Evolutionary conservation across 2,888 invertebrate species (phyloP).

Genomic region (Osedax frankpressi): DNA sequence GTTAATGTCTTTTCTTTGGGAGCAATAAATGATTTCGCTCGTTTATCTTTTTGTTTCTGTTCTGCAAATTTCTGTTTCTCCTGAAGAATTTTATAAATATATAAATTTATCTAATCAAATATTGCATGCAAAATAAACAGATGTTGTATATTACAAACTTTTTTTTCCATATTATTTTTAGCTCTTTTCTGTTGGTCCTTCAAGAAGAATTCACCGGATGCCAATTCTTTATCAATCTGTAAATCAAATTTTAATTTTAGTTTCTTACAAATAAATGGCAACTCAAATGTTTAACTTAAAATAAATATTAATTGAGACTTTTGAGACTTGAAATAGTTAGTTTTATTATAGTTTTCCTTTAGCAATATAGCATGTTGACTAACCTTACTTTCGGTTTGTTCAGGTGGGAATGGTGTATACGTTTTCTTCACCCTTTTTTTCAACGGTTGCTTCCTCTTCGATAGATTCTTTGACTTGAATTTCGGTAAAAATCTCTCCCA

Average conservation of each 20-base stretch:
- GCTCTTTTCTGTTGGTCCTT: slow-evolving; percentile 54
- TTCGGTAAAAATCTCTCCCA: slow-evolving; percentile 94
- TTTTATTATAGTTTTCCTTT: neutral
- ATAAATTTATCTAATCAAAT: neutral
- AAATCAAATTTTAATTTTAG: neutral
- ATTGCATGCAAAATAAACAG: neutral
- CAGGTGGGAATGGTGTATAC: slow-evolving; percentile 94
- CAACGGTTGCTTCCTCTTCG: slow-evolving; percentile 72
- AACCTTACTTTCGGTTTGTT: slow-evolving; percentile 76
- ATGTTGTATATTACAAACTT: slow-evolving; percentile 41
- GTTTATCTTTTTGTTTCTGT: slow-evolving; percentile 57
- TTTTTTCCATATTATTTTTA: slow-evolving; percentile 66
- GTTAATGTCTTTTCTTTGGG: slow-evolving; percentile 40
- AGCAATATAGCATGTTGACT: slow-evolving; percentile 26
- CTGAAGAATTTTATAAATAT: slow-evolving; percentile 24
- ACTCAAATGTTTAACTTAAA: too few relatives aligned
- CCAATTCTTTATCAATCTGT: slow-evolving; percentile 70
- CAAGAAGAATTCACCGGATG: slow-evolving; percentile 91
- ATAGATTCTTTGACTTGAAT: slow-evolving; percentile 76
- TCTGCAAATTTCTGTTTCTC: slow-evolving; percentile 49
- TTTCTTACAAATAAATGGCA: too few relatives aligned
- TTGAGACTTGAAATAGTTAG: too few relatives aligned
- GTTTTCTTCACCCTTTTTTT: slow-evolving; percentile 70
- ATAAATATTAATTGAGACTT: too few relatives aligned
- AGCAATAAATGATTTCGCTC: slow-evolving; percentile 69